Percentiles rank a stretch among this genome's conserved stretches.
These are phyloP conservation scores for Halcyon malimbica DNA, from an alignment of 2,113 vertebrate genomes.

Conservation along the genomic window DNA sequence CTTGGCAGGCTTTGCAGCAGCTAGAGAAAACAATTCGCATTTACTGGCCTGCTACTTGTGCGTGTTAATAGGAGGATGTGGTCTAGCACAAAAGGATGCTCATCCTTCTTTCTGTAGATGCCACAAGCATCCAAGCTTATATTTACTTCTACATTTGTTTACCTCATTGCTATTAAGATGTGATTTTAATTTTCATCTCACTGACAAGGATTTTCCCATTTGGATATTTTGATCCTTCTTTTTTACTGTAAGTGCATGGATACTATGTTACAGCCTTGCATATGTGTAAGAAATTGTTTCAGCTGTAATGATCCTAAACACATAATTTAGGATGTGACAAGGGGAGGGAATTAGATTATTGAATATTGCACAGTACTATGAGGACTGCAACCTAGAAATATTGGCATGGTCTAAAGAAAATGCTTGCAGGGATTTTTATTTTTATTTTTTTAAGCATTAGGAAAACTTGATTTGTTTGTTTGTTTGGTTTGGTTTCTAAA, in stretches of 20 bases:
- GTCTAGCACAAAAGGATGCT: neutral
- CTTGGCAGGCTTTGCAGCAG: neutral
- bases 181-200: neutral
- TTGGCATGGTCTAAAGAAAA: neutral
- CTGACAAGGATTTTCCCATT: neutral
- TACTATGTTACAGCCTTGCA: neutral
- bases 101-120: neutral
- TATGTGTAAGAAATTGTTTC: neutral
- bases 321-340: neutral
- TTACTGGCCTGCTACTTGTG: neutral
- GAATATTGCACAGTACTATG: neutral
- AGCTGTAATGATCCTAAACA: neutral
- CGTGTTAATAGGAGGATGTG: fast-evolving
- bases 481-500: neutral
- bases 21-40: neutral
- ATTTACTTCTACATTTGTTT: neutral
- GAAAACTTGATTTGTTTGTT: neutral
- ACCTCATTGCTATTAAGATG: neutral
- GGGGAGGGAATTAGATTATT: neutral
- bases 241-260: neutral
- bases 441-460: neutral
- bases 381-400: neutral
- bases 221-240: neutral
- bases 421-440: neutral
- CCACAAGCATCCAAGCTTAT: neutral